Percentiles rank a stretch among this genome's conserved stretches.
These are phyloP conservation scores for Hydrocynus forskahlii DNA, from an alignment of 2,797 vertebrate genomes.

Conservation along the genomic window DNA sequence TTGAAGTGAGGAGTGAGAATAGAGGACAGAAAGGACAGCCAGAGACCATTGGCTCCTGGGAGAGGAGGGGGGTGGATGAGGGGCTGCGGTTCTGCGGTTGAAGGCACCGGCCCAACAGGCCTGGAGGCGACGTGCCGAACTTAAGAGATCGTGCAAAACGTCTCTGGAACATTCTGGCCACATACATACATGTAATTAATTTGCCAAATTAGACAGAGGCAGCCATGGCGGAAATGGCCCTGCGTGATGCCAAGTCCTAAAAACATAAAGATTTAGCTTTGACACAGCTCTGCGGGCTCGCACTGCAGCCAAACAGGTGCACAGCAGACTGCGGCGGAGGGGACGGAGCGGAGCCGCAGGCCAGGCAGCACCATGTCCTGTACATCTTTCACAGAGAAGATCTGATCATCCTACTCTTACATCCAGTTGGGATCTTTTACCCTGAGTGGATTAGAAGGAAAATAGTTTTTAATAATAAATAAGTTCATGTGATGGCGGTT, in stretches of 20 bases:
- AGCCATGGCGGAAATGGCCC: constrained; percentile 69
- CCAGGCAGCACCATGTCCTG: not conserved
- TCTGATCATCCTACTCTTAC: constrained; percentile 14
- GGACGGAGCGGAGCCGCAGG: not conserved
- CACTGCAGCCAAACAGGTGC: constrained; percentile 56
- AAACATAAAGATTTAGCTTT: constrained; percentile 48
- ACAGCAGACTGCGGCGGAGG: constrained; percentile 32
- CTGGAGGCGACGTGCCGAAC: constrained; percentile 60
- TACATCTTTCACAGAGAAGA: not conserved
- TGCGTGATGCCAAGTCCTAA: constrained; percentile 67
- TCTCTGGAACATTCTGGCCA: constrained; percentile 65
- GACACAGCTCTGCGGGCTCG: constrained; percentile 54
- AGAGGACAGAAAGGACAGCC: constrained; percentile 49
- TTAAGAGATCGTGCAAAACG: constrained; percentile 68
- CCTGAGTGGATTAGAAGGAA: constrained; percentile 25
- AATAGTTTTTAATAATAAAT: constrained; percentile 12
- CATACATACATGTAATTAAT: constrained; percentile 67
- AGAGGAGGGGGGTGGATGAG: constrained; percentile 57
- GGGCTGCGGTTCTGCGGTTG: constrained; percentile 68
- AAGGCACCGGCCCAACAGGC: constrained; percentile 63
- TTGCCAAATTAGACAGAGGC: constrained; percentile 68
- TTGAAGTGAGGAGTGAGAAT: constrained; percentile 55
- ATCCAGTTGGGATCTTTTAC: not conserved
- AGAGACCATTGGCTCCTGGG: constrained; percentile 49
- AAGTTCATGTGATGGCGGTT: constrained; percentile 8